Percentiles rank a stretch among this genome's conserved stretches.
phyloP scores from a whole-genome alignment of 2,797 vertebrate species.

The Cuculus canorus region DNA sequence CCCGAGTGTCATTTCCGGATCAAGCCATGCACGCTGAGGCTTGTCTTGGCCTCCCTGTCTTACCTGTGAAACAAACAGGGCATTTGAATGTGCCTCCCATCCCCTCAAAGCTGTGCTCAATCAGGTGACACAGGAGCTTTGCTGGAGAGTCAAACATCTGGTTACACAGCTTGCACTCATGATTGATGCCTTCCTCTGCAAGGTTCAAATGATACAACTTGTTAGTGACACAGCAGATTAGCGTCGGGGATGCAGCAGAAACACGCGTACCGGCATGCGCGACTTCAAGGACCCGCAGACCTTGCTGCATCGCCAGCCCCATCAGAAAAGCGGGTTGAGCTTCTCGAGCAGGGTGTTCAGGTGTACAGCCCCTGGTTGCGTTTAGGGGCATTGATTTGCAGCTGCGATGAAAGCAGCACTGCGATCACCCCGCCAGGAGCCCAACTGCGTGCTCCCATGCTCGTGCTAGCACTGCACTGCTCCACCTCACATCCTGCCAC shows the following conservation, averaged over 20 bases:
- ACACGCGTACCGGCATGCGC: accelerated
- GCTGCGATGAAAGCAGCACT: accelerated
- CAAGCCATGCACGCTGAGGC: slow-evolving; percentile 49
- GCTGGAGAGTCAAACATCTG: slow-evolving; percentile 99
- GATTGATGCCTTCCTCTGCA: slow-evolving; percentile 99
- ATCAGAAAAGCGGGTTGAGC: neutral
- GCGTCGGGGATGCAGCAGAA: slow-evolving; percentile 32
- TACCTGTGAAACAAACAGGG: slow-evolving; percentile 99
- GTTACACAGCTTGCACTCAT: slow-evolving; percentile 99
- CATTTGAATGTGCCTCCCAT: slow-evolving; percentile 99
- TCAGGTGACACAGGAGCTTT: slow-evolving; percentile 99
- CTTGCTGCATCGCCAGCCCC: neutral
- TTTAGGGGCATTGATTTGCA: neutral
- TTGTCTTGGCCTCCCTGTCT: slow-evolving; percentile 73
- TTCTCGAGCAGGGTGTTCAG: accelerated
- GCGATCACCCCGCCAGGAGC: accelerated
- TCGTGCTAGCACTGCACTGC: accelerated
- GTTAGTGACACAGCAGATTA: slow-evolving; percentile 76
- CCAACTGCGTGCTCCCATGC: neutral
- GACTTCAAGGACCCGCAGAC: neutral
- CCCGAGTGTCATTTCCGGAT: slow-evolving; percentile 63
- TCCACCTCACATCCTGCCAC: neutral
- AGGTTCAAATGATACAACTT: slow-evolving; percentile 82
- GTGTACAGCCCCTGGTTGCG: neutral
- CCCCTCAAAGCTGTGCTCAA: slow-evolving; percentile 99